Evolutionary conservation across 2,888 invertebrate species (phyloP), one percentile per base, ranked within the genome.

Genomic region (Orthosia gracilis): DNA sequence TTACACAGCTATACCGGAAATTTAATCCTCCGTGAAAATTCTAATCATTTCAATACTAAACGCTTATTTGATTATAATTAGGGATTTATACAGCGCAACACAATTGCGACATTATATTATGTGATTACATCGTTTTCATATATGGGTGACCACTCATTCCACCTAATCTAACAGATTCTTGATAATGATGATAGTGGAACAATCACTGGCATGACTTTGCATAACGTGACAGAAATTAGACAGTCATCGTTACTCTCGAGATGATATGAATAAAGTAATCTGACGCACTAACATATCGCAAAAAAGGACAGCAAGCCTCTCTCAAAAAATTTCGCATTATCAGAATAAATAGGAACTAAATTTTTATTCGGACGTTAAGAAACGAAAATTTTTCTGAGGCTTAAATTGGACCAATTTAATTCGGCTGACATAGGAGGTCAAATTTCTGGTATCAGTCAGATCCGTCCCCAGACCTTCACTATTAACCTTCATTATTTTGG

Each of bases 161-260:
- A 70, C 17, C 21, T 58, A 80, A 80, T 62, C 58, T 58, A 58
- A 54, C 21, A 21, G 63, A 26, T 79, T 76, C 50, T 79, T 47
- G 57, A 58, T 80, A 63, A 75, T 64, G 40, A 50, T 75, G 26
- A 47, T 26, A 55, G 21, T 58, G 11, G 31, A 26, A 74, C 31
- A 52, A 47, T 63, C 62, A 80, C n/a, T 13, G 23, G 11, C 18
- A 80, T 76, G 76, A 76, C 40, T 75, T 13, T 54, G 76, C 75
- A 59, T 58, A 64, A 75, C 81, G 61, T 75, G 73, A 73, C 49
- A 49, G 0, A 26, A 58, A 49, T 74, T n/a, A 26, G 17, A 26
- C n/a, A 62, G 62, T 58, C 80, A 80, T 73, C 47, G 17, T 76
- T 80, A 80, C 13, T 23, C 40, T 61, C 18, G 49, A 78, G 21